Evolutionary conservation across 2,113 vertebrate species (phyloP).

Genomic region (Odontesthes bonariensis): DNA sequence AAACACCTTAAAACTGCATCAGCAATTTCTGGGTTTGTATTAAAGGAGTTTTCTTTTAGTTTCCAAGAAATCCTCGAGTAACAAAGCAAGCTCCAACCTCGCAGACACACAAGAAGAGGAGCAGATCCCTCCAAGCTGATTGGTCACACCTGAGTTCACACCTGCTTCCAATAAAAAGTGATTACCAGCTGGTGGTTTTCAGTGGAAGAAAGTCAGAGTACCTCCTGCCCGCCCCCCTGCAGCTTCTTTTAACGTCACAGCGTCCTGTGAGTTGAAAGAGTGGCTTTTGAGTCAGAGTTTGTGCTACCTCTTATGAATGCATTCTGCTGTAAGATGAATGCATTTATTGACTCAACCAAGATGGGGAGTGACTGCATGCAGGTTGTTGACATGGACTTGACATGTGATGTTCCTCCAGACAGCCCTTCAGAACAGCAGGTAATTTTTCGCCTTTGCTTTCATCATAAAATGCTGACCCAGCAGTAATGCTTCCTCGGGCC

Average conservation of each 20-base stretch:
- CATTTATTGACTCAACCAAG: conserved; percentile 34
- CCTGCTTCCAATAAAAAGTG: conserved; percentile 50
- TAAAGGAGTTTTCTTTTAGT: no score
- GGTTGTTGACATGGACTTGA: conserved; percentile 74
- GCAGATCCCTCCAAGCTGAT: conserved; percentile 1
- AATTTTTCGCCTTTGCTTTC: neutral
- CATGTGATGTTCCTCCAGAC: conserved; percentile 18
- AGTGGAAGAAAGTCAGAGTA: neutral
- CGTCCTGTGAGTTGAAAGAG: neutral
- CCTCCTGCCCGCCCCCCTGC: neutral
- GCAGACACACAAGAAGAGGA: neutral
- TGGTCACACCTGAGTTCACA: conserved; percentile 27
- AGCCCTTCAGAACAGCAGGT: conserved; percentile 43
- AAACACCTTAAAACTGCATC: no score
- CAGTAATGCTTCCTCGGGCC: neutral
- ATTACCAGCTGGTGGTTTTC: conserved; percentile 18
- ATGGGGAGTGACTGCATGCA: conserved; percentile 43
- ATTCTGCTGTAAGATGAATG: conserved; percentile 45
- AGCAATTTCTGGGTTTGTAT: no score
- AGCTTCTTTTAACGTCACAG: neutral
- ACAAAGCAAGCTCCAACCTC: no score
- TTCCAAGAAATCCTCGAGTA: no score
- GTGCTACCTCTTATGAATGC: neutral
- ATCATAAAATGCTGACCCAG: no score
- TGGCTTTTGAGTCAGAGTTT: neutral